Base-by-base conservation (phyloP, 2,888 invertebrate genomes). In the Selenia dentaria region DNA sequence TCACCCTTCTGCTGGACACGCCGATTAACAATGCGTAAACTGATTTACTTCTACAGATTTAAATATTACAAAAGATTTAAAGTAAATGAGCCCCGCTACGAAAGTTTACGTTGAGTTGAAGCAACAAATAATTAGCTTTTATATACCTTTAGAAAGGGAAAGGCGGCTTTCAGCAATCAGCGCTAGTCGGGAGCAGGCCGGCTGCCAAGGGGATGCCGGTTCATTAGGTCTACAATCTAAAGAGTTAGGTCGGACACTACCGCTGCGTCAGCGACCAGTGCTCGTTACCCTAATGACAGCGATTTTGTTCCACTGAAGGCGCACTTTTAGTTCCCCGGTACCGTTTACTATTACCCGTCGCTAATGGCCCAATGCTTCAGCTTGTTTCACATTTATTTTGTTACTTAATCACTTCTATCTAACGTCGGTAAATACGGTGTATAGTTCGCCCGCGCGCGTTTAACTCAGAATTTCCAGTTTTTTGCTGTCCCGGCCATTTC, bases 261-360 rank as follows among this genome's bases (percentile, higher is more conserved):
- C 75, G 81, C 83, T 71, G 78, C 79, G 82, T 84, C 87, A 84
- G 85, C 83, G 65, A 67, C 71, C 71, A 69, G 62, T 78, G 76
- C 85, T 86, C 88, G 87, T 87, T 87, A 87, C 80, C 77, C 83
- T 89, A 89, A 89, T 86, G 87, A 86, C 79, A 84, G 77, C 83
- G 81, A 87, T 87, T 87, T 84, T 74, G 77, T 79, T 79, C 74
- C 73, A 70, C 70, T 72, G 75, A 72, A 74, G 77, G 79, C 79
- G 78, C 74, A 83, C 79, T 85, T 84, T 85, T 81, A 81, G 83
- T 83, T 82, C 70, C 67, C 72, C 67, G 64, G 72, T 75, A 70
- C 75, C 81, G 81, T 84, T 82, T 83, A 79, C 80, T 83, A 77
- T 80, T 82, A 72, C 79, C 74, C 79, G 70, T 73, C 70, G 69